Evolutionary conservation across 2,113 vertebrate species (phyloP).

Genomic region (Phaetusa simplex): DNA sequence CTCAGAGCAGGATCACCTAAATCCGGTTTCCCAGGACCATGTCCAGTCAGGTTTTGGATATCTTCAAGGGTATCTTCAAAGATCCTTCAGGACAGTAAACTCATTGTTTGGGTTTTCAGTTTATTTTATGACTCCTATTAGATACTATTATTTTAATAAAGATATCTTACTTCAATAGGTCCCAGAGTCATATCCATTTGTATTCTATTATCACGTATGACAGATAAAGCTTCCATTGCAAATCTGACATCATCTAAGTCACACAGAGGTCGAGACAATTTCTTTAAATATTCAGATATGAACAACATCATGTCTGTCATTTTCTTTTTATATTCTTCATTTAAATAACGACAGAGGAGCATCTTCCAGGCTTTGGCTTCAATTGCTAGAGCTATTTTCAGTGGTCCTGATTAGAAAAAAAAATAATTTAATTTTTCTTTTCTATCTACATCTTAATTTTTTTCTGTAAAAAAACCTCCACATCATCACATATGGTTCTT

Average conservation of each 20-base stretch:
- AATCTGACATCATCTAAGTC: conserved; percentile 83
- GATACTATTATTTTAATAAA: neutral
- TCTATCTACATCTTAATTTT: neutral
- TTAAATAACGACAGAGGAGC: conserved; percentile 79
- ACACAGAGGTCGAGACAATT: conserved; percentile 77
- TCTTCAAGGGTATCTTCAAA: neutral
- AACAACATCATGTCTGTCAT: conserved; percentile 75
- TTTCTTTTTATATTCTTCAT: conserved; percentile 83
- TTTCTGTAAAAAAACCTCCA: neutral
- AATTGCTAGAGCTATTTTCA: conserved; percentile 75
- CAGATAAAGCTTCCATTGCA: conserved; percentile 79
- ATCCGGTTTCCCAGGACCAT: neutral
- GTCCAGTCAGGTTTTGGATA: neutral
- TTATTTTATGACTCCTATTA: neutral
- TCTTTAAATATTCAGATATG: conserved; percentile 68
- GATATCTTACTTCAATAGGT: conserved; percentile 81
- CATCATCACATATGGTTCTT: neutral
- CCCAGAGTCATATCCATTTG: conserved; percentile 81
- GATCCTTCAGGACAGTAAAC: neutral
- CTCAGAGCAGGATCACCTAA: neutral
- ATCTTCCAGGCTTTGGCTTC: conserved; percentile 86
- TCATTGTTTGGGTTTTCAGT: neutral
- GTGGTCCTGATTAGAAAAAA: conserved; percentile 64
- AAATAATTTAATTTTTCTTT: neutral
- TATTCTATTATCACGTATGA: conserved; percentile 78